Conservation (phyloP, 2,888 invertebrate species). For the Phortica magna region DNA sequence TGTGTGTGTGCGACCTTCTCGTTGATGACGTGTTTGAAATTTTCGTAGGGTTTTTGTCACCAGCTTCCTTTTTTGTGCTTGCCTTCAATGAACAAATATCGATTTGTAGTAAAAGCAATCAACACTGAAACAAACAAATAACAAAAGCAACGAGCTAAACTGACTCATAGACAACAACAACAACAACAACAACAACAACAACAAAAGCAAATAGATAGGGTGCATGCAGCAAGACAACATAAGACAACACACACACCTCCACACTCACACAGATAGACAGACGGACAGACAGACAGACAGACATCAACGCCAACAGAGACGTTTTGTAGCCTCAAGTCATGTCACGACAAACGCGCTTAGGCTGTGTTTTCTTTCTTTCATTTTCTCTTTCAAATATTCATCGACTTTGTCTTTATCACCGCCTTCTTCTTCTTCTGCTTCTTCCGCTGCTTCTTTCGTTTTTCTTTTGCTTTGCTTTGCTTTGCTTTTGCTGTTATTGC, state of each 20-base stretch:
- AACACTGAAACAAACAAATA: constrained; percentile 29
- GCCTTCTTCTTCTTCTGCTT: neutral
- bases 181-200: constrained; percentile 18
- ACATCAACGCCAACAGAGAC: neutral
- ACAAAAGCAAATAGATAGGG: constrained; percentile 5
- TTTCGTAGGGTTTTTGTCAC: neutral
- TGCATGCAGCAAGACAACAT: neutral
- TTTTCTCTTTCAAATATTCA: neutral
- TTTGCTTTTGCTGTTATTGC: neutral
- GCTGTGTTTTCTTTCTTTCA: neutral
- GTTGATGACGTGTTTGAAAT: constrained; percentile 15
- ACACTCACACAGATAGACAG: neutral
- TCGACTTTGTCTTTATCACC: neutral
- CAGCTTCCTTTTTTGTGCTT: neutral
- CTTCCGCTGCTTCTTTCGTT: too few relatives aligned
- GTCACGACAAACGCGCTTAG: neutral
- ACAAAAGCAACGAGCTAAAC: neutral
- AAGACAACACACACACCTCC: neutral
- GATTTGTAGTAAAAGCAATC: constrained; percentile 34
- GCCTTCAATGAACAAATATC: constrained; percentile 28
- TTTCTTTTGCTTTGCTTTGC: neutral
- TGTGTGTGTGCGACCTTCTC: neutral
- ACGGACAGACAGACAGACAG: neutral
- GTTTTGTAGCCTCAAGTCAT: neutral
- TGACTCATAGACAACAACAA: constrained; percentile 19